A percentile compares a stretch with the other conserved stretches of the same genome.
Evolutionary conservation across 1,140 invertebrate genomes (phyloP).

Genomic region (Phenacoccus solenopsis): DNA sequence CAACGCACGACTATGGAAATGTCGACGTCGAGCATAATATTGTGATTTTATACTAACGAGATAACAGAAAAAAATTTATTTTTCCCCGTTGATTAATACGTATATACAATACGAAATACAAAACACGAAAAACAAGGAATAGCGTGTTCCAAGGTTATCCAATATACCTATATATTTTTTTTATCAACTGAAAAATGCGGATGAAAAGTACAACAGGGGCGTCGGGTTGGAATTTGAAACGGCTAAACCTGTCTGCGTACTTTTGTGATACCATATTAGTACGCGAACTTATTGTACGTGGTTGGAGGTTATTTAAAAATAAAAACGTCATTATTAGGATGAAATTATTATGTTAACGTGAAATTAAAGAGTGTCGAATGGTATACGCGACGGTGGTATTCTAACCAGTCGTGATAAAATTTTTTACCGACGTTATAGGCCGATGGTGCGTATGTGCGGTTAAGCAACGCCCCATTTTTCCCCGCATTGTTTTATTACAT

Average conservation of each 20-base stretch:
- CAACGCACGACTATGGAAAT: too few relatives aligned
- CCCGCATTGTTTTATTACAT: not conserved
- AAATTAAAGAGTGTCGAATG: not conserved
- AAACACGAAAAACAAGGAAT: not conserved
- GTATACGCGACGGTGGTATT: not conserved
- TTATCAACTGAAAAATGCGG: too few relatives aligned
- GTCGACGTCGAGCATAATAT: too few relatives aligned
- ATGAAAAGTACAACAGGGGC: not conserved
- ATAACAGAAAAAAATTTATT: too few relatives aligned
- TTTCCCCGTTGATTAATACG: too few relatives aligned
- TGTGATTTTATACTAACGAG: too few relatives aligned
- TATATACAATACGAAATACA: too few relatives aligned
- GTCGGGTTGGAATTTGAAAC: not conserved
- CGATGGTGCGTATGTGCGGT: not conserved
- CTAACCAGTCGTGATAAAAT: not conserved
- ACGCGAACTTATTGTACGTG: not conserved
- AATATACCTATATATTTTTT: too few relatives aligned
- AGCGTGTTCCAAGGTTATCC: not conserved
- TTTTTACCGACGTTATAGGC: not conserved
- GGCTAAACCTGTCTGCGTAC: not conserved
- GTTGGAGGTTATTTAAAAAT: not conserved
- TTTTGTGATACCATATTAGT: too few relatives aligned
- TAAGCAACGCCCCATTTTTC: not conserved
- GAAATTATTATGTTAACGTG: not conserved
- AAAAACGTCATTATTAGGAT: slow-evolving; percentile 3